These are phyloP conservation scores for Danio tinwini DNA, from an alignment of 2,797 vertebrate genomes.

Conservation along the genomic window DNA sequence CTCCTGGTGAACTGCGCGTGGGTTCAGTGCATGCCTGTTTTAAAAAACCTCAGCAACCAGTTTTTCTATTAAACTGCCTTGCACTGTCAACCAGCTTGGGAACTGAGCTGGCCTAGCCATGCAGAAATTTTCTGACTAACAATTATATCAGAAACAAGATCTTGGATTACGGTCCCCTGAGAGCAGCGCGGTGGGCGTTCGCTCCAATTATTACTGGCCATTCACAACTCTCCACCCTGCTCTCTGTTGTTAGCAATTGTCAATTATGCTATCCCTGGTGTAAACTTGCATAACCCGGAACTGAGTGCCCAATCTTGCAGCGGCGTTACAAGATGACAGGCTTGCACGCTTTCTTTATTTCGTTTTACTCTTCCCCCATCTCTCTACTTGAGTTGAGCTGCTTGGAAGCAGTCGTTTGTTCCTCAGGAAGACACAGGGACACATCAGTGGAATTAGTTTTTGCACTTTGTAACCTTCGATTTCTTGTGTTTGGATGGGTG, in stretches of 20 bases:
- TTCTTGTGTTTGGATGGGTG: conserved; percentile 42
- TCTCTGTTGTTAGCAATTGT: conserved; percentile 86
- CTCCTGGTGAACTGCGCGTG: conserved; percentile 78
- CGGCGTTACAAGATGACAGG: conserved; percentile 81
- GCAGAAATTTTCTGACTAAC: conserved; percentile 90
- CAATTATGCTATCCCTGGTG: conserved; percentile 87
- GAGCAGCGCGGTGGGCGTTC: conserved; percentile 82
- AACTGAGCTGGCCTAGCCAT: conserved; percentile 83
- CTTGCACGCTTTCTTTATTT: conserved; percentile 57
- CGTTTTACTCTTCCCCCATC: conserved; percentile 44
- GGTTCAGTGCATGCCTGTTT: conserved; percentile 83
- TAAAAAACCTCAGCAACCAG: conserved; percentile 84
- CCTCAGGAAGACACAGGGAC: conserved; percentile 57
- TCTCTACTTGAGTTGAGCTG: conserved; percentile 56
- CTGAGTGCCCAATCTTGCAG: conserved; percentile 84
- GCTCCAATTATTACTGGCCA: conserved; percentile 87
- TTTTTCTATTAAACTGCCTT: conserved; percentile 89
- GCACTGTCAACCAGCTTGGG: conserved; percentile 87
- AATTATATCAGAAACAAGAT: conserved; percentile 91
- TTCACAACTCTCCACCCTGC: conserved; percentile 84
- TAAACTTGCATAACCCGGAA: conserved; percentile 84
- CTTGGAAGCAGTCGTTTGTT: conserved; percentile 70
- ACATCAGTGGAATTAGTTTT: conserved; percentile 51
- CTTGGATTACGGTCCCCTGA: conserved; percentile 84
- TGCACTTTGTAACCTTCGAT: conserved; percentile 1